Evolutionary conservation across 2,888 invertebrate species (phyloP).

Genomic region (Ectemnius continuus): DNA sequence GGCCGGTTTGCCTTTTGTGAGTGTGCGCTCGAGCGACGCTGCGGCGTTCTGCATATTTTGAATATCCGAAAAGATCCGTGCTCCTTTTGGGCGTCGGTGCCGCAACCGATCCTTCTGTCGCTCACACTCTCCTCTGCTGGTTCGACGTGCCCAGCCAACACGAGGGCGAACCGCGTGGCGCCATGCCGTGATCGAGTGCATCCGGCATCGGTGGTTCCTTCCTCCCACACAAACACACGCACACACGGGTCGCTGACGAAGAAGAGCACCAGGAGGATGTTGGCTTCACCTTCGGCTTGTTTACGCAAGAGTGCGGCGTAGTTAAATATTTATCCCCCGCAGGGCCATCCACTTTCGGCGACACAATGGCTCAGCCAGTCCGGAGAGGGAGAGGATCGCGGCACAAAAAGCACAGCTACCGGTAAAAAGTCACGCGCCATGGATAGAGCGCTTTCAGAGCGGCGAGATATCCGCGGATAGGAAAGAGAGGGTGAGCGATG

Average conservation of each 20-base stretch:
- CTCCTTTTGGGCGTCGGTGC: slow-evolving; percentile 31
- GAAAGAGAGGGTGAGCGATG: not conserved
- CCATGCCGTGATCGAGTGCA: slow-evolving; percentile 48
- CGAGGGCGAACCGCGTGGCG: slow-evolving; percentile 12
- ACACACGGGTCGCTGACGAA: no score
- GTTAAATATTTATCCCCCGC: slow-evolving; percentile 69
- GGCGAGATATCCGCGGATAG: not conserved
- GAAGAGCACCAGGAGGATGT: slow-evolving; percentile 1
- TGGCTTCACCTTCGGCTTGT: slow-evolving; percentile 58
- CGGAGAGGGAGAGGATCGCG: slow-evolving; percentile 23
- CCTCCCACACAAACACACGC: slow-evolving; percentile 56
- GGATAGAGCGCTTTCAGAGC: slow-evolving; percentile 21
- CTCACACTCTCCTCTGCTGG: not conserved
- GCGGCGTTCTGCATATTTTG: slow-evolving; percentile 62
- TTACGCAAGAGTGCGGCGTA: slow-evolving; percentile 60
- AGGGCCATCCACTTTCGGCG: slow-evolving; percentile 13
- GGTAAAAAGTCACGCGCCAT: slow-evolving; percentile 57
- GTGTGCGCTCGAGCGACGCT: slow-evolving; percentile 48
- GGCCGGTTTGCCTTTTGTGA: slow-evolving; percentile 52
- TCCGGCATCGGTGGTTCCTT: slow-evolving; percentile 26
- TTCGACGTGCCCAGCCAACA: slow-evolving; percentile 14
- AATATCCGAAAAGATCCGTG: slow-evolving; percentile 48
- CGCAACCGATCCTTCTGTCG: slow-evolving; percentile 13
- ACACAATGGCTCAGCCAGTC: slow-evolving; percentile 42
- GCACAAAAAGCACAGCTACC: slow-evolving; percentile 53